Evolutionary conservation across 2,113 vertebrate genomes (phyloP), one percentile per base, ranked within the genome.

Genomic region (human (Homo sapiens)): DNA sequence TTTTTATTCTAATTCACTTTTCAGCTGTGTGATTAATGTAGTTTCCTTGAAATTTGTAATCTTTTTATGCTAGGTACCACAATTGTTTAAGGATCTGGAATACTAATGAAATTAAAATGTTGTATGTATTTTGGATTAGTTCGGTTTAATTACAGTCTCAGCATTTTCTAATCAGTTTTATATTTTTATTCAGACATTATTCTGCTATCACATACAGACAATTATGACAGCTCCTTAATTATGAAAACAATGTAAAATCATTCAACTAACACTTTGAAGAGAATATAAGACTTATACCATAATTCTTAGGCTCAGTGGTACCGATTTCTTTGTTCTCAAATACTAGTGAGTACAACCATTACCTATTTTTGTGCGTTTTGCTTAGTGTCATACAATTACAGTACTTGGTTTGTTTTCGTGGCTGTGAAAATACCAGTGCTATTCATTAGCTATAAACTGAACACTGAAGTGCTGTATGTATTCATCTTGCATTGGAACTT

Each of bases 51-150:
- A 90, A 85, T 86, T 1, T 68, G 6, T 93, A 91, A 96, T 97
- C 55, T 66, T 96, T 97, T 97, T 94, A 59, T 17, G 22, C 40
- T n/a, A 55, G 88, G 25, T 81, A 95, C 25, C 38, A 66, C 32
- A 57, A 89, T 55, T 92, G 7, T 96, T 97, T 89, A 89, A 95
- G 52, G 40, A 96, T n/a, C 25, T 59, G 2, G 68, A 82, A 70
- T 84, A 86, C 68, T 95, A 94, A 96, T 92, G 72, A 23, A 35
- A 59, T 97, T 97, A 95, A 68, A 96, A 32, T 78, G 50, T 81
- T 94, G n/a, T 96, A 68, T 96, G 97, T 97, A 94, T 86, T 97
- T 97, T 93, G 85, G 79, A 95, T 95, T 98, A 97, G 73, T 89
- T 86, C 32, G 45, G 38, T 98, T 98, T 97, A 96, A 92, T 97